phyloP scores from a whole-genome alignment of 2,113 vertebrate genomes.

The Neomonachus schauinslandi region DNA sequence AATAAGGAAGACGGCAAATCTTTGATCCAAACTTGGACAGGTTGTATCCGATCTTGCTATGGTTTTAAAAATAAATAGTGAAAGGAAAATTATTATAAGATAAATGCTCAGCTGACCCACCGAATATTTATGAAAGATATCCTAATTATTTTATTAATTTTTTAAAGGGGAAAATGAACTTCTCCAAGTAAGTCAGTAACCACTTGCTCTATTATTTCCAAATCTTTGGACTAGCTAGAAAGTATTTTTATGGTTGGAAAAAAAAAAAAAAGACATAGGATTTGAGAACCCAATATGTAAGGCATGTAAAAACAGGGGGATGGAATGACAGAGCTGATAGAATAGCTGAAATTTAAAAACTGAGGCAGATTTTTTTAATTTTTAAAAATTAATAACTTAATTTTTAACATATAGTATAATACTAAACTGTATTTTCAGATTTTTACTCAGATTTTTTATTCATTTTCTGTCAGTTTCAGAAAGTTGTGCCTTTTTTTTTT shows the following conservation, averaged over 20 bases:
- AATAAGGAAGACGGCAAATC: background rate
- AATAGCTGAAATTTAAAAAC: background rate
- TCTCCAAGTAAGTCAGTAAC: background rate
- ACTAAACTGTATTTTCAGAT: background rate
- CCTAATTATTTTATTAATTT: background rate
- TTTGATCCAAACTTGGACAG: background rate
- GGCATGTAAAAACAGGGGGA: background rate
- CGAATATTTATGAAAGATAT: constrained; percentile 38
- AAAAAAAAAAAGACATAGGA: background rate
- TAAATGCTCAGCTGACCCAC: background rate
- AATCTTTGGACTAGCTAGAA: constrained; percentile 17
- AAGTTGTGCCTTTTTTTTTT: background rate
- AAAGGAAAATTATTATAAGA: constrained; percentile 20
- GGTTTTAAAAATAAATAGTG: constrained; percentile 8
- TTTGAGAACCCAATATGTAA: constrained; percentile 30
- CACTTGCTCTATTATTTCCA: constrained; percentile 17
- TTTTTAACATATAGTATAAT: background rate
- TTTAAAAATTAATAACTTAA: background rate
- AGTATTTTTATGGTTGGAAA: constrained; percentile 42
- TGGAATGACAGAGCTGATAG: background rate
- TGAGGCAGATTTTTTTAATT: background rate
- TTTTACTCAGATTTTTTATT: background rate
- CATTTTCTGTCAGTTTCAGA: background rate
- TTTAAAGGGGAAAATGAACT: background rate
- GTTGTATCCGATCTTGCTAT: background rate